Base-by-base conservation (phyloP, 2,888 invertebrate genomes). In the Prosopocoilus inquinatus region DNA sequence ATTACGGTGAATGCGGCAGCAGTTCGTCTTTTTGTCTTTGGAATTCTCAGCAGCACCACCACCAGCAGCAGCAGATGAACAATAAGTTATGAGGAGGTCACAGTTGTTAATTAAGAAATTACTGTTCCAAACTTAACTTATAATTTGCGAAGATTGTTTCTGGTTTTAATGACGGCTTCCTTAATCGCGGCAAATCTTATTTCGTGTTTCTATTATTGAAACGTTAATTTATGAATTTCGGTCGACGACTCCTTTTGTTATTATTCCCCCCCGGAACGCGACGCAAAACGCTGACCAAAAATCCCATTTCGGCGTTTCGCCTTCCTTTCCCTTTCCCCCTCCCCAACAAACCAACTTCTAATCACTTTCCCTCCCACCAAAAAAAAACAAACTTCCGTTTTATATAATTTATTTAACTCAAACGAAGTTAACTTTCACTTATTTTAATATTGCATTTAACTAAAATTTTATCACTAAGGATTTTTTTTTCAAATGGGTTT, bases 81-180 rank as follows among this genome's bases (percentile, higher is more conserved):
- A 73, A 73, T 73, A 74, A 74, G 70, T 74, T 73, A 73, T 71
- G 69, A 72, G 20, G 20, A 28, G 72, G 72, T 73, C 72, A 69
- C 73, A 74, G 73, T 74, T 73, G 74, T 73, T 75, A 75, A 75
- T 75, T 75, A 75, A 72, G 75, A 73, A 75, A 75, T 75, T 74
- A 71, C 71, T 72, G 71, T 62, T 55, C 49, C 28, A 52, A 49
- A 58, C 51, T 50, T 47, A 53, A 58, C 47, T 58, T 57, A 44
- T 57, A 54, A 54, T 57, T 54, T 34, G 16, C 64, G 61, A 59
- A 62, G 63, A 64, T 61, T 63, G 63, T 65, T 61, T 63, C 62
- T 51, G 58, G 53, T 60, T 62, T 62, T 65, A 65, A 64, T 55
- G 64, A 58, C 63, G 59, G 28, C 38, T 28, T 41, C 39, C 28